Conservation (phyloP, 2,888 invertebrate species). For the Acanthosepion esculentum region DNA sequence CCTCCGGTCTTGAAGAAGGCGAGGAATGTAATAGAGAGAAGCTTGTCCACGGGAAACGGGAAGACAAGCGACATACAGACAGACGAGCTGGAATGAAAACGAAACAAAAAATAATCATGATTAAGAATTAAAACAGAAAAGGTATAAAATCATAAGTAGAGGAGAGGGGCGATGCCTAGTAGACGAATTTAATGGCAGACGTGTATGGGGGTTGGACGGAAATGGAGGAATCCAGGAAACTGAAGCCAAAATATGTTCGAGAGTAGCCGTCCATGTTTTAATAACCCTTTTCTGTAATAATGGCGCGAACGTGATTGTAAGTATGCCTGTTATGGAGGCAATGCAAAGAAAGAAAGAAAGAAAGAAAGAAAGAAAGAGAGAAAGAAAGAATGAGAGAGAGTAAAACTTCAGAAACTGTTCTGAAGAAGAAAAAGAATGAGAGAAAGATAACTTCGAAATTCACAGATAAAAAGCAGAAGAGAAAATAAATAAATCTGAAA, state of each 20-base stretch:
- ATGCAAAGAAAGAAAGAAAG: neutral
- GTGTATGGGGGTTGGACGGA: too few relatives aligned
- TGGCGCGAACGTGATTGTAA: neutral
- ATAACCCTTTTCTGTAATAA: neutral
- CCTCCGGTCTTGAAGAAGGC: neutral
- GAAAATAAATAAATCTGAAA: too few relatives aligned
- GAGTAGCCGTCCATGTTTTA: neutral
- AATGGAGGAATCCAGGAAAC: neutral
- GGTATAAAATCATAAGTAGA: neutral
- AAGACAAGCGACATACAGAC: neutral
- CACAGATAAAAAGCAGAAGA: too few relatives aligned
- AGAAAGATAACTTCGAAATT: too few relatives aligned
- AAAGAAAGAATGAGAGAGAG: too few relatives aligned
- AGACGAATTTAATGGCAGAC: too few relatives aligned
- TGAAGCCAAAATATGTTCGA: neutral
- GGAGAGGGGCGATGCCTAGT: neutral
- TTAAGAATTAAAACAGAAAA: neutral
- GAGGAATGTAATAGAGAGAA: neutral
- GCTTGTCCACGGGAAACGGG: neutral
- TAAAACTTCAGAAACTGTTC: too few relatives aligned
- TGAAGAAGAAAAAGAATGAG: too few relatives aligned
- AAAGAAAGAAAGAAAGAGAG: neutral
- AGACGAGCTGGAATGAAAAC: neutral
- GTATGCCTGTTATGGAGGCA: neutral
- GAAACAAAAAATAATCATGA: neutral